phyloP scores from a whole-genome alignment of 1,140 invertebrate species.

The Hyles vespertilio region DNA sequence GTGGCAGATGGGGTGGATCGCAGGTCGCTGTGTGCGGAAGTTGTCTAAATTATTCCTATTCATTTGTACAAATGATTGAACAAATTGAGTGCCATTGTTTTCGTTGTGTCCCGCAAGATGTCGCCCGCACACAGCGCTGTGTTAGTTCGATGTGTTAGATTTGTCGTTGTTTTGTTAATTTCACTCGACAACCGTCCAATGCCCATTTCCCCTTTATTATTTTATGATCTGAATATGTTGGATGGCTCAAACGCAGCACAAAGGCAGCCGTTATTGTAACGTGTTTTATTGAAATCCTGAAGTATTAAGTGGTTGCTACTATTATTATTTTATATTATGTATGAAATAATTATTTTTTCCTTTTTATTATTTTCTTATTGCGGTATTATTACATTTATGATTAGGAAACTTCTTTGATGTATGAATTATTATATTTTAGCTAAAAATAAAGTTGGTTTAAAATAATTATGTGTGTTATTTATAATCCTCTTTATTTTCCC shows the following conservation, averaged over 20 bases:
- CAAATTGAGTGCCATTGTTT: no score
- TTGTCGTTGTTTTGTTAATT: constrained; percentile 26
- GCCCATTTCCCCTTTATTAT: constrained; percentile 33
- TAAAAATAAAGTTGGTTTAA: constrained; percentile 76
- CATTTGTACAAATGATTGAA: no score
- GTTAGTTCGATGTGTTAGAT: constrained; percentile 1
- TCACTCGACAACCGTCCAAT: constrained; percentile 56
- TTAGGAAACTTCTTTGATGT: constrained; percentile 72
- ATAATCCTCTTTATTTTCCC: neutral
- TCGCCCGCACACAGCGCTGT: no score
- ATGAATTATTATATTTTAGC: constrained; percentile 76
- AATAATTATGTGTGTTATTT: constrained; percentile 49
- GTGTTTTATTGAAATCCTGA: constrained; percentile 15
- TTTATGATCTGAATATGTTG: constrained; percentile 41
- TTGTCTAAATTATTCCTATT: no score
- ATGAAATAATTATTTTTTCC: constrained; percentile 30
- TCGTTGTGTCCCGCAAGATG: no score
- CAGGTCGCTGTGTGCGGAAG: no score
- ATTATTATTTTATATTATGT: constrained; percentile 35
- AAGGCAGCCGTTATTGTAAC: constrained; percentile 37
- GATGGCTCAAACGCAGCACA: constrained; percentile 38
- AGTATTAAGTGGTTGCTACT: constrained; percentile 57
- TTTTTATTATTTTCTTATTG: constrained; percentile 45
- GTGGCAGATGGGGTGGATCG: no score
- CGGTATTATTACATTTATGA: constrained; percentile 64